Evolutionary conservation across 2,113 vertebrate species (phyloP).

Genomic region (Chlorodrepanis virens): DNA sequence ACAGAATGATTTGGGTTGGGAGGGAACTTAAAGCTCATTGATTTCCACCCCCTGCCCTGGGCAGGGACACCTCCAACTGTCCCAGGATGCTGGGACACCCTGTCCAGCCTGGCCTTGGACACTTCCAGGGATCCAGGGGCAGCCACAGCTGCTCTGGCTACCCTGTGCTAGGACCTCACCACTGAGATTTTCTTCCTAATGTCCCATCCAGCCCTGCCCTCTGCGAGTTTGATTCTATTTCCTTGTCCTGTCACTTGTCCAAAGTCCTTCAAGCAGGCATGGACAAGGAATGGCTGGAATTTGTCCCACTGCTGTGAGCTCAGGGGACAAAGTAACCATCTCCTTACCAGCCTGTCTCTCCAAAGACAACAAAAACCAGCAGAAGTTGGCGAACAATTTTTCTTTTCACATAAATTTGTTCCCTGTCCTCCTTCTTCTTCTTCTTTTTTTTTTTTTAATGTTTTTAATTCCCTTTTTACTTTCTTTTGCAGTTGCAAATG

Average conservation of each 20-base stretch:
- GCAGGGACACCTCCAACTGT: neutral
- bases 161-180: fast-evolving
- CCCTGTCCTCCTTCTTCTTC: fast-evolving
- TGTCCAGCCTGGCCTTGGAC: fast-evolving
- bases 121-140: neutral
- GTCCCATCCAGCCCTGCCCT: neutral
- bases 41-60: neutral
- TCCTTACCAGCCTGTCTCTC: neutral
- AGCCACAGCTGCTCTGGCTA: neutral
- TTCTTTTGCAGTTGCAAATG: neutral
- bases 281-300: neutral
- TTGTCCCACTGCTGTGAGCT: neutral
- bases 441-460: too few species aligned
- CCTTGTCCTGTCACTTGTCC: neutral
- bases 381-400: neutral
- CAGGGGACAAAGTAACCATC: neutral
- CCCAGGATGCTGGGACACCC: neutral
- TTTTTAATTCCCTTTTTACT: neutral
- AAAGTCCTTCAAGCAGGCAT: neutral
- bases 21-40: neutral
- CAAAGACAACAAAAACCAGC: neutral
- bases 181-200: neutral
- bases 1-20: neutral
- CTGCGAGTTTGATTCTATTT: neutral
- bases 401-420: neutral